Conservation (phyloP, 2,888 invertebrate genomes). For the Smittia sp. region DNA sequence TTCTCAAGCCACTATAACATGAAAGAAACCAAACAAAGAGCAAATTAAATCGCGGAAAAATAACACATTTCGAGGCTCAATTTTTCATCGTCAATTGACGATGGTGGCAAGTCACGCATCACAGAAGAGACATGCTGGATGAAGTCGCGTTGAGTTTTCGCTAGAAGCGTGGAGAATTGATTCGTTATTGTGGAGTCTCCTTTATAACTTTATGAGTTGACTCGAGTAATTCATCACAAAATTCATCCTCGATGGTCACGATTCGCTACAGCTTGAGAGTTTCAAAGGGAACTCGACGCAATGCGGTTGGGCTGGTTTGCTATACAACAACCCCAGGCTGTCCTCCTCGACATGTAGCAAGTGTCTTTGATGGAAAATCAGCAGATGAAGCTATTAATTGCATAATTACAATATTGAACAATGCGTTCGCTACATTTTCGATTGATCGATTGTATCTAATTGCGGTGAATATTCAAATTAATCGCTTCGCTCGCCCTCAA, state of each 20-base stretch:
- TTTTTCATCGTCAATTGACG: slow-evolving; percentile 27
- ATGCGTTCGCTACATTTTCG: background rate
- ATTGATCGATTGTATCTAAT: slow-evolving; percentile 20
- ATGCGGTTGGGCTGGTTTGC: slow-evolving; percentile 15
- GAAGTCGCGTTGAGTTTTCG: slow-evolving; percentile 16
- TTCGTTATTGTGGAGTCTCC: slow-evolving; percentile 28
- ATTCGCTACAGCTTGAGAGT: slow-evolving; percentile 14
- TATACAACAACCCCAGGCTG: background rate
- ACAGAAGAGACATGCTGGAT: slow-evolving; percentile 7
- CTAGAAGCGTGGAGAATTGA: slow-evolving; percentile 27
- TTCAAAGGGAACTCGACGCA: background rate
- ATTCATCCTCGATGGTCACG: slow-evolving; percentile 7
- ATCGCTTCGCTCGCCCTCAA: slow-evolving; percentile 5
- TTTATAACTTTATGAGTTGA: slow-evolving; percentile 31
- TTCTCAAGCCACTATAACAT: slow-evolving; percentile 34
- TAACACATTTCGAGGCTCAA: slow-evolving; percentile 26
- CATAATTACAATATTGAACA: slow-evolving; percentile 20
- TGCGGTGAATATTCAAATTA: slow-evolving; percentile 34
- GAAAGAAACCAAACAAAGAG: slow-evolving; percentile 28
- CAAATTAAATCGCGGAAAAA: slow-evolving; percentile 35
- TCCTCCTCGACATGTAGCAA: slow-evolving; percentile 23
- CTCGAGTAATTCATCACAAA: background rate
- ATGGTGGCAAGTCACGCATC: background rate
- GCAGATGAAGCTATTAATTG: slow-evolving; percentile 33
- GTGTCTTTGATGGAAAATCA: slow-evolving; percentile 27